phyloP scores from a whole-genome alignment of 2,797 vertebrate species.

The Emys orbicularis region DNA sequence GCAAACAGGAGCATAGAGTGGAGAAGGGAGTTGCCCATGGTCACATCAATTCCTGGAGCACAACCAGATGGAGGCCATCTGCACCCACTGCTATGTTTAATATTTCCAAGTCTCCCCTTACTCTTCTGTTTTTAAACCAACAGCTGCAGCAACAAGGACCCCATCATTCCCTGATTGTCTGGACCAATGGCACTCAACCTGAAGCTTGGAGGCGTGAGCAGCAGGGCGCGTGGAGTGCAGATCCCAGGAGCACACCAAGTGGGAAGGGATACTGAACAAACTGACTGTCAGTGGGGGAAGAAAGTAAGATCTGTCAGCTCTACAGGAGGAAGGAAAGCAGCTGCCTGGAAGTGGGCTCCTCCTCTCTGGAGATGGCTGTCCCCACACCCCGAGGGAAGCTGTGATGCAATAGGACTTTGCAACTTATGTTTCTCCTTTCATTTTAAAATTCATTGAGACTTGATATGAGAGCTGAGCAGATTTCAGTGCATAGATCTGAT shows the following conservation, averaged over 20 bases:
- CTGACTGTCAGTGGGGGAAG: not conserved
- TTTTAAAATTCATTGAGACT: not conserved
- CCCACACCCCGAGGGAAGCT: not conserved
- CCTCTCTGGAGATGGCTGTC: not conserved
- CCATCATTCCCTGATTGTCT: not conserved
- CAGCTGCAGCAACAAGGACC: not conserved
- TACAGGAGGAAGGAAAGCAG: conserved; percentile 18
- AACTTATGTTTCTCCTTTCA: not conserved
- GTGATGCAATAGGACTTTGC: not conserved
- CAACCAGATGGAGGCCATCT: not conserved
- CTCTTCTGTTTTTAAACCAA: not conserved
- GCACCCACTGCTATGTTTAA: not conserved
- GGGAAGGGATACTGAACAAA: conserved; percentile 26
- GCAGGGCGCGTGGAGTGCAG: not conserved
- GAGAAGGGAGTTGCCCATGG: not conserved
- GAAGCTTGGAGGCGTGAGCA: not conserved
- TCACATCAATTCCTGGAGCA: not conserved
- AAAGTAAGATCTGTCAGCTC: conserved; percentile 30
- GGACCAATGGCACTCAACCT: not conserved
- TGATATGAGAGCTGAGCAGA: no score
- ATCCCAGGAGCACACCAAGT: not conserved
- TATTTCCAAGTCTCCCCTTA: not conserved
- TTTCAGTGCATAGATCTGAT: no score
- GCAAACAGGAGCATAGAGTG: not conserved
- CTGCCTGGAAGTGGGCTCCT: conserved; percentile 8